Evolutionary conservation across 2,113 vertebrate species (phyloP).

Genomic region (Crotalus viridis): DNA sequence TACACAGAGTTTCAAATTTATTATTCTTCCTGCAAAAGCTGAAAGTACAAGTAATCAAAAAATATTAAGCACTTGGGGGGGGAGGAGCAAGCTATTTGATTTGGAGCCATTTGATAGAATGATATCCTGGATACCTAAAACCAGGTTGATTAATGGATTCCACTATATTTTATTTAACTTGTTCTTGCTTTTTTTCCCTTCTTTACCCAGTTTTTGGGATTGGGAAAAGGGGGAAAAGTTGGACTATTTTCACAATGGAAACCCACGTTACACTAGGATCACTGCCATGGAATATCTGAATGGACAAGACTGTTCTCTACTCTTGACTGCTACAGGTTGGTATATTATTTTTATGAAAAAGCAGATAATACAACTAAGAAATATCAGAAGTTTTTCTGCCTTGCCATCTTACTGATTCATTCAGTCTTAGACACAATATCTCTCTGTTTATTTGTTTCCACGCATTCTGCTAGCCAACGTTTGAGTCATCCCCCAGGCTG

Average conservation of each 20-base stretch:
- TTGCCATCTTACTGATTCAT: background rate
- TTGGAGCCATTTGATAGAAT: fast-evolving
- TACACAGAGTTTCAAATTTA: background rate
- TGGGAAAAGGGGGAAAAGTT: constrained; percentile 97
- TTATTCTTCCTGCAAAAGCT: background rate
- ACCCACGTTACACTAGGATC: constrained; percentile 93
- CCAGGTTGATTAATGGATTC: background rate
- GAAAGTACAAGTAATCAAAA: background rate
- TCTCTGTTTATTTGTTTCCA: background rate
- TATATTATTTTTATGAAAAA: fast-evolving
- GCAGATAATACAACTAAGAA: fast-evolving
- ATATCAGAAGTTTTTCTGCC: fast-evolving
- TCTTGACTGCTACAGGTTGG: constrained; percentile 84
- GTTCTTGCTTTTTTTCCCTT: background rate
- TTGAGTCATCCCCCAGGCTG: background rate
- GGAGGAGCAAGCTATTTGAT: background rate
- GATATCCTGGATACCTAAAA: background rate
- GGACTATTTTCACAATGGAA: constrained; percentile 98
- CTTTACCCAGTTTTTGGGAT: constrained; percentile 87
- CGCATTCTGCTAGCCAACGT: background rate
- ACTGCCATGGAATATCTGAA: constrained; percentile 98
- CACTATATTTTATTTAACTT: background rate
- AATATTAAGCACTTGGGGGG: background rate
- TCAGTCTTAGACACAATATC: background rate
- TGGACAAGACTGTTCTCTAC: constrained; percentile 85